Base-by-base conservation (phyloP, 1,140 invertebrate genomes). In the Nephotettix cincticeps region DNA sequence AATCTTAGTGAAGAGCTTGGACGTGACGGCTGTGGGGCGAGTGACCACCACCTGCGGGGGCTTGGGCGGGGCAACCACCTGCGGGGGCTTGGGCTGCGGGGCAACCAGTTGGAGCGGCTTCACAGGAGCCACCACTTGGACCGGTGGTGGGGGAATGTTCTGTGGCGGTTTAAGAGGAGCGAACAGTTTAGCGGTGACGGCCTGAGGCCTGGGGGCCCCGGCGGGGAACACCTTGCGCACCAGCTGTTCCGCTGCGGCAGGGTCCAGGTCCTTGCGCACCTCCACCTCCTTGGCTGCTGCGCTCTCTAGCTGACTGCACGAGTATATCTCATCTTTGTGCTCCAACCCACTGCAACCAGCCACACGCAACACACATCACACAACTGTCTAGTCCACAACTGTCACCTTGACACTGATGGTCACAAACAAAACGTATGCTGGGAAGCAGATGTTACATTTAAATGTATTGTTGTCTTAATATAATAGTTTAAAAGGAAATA, bases 281-380 rank as follows among this genome's bases (percentile, higher is more conserved):
- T 61, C 56, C 23, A 29, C 56, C 23, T 63, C 25, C 17, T 67
- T 14, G n/a, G 70, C 36, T n/a, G 19, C 54, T 54, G 28, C 69
- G 27, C 29, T 76, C 73, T 29, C 78, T 72, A 85, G 74, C 84
- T 94, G 92, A 80, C 87, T 87, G 80, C 87, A 84, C 77, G 93
- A 93, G 81, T 94, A 90, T 77, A 96, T 89, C 81, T 94, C 90
- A 87, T 93, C 85, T 84, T 90, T 86, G 83, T 90, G 88, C 86
- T 95, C 93, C 81, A 95, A 86, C 79, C 89, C 92, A 88, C 94
- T 96, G 87, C 73, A 89, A 89, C 76, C 83, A 84, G 45, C 45
- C 73, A 73, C 17, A 21, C 28, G 25, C 66, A 47, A 30, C 17
- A 73, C 28, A 63, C 58, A 19, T 29, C 43, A 68, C 43, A 45